phyloP scores from a whole-genome alignment of 2,888 invertebrate genomes.

The Cantharis rufa region DNA sequence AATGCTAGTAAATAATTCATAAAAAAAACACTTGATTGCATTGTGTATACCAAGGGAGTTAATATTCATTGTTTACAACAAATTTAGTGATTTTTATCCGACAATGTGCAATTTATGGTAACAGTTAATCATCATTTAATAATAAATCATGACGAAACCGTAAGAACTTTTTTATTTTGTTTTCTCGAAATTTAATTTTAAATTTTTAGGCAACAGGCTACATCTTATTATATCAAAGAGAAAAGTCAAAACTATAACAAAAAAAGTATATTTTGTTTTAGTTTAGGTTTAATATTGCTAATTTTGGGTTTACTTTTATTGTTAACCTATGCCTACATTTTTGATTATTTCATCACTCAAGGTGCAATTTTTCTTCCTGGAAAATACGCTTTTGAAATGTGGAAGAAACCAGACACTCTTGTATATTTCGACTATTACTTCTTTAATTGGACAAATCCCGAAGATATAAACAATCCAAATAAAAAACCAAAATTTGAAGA shows the following conservation, averaged over 20 bases:
- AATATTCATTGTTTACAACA: background rate
- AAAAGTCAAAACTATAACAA: background rate
- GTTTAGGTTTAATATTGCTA: background rate
- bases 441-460: conserved; percentile 54
- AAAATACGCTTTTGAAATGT: background rate
- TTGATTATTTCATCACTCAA: background rate
- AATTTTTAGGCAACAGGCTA: background rate
- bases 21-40: too few relatives aligned
- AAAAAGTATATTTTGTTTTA: background rate
- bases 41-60: background rate
- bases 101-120: background rate
- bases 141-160: background rate
- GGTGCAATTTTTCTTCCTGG: background rate
- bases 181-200: background rate
- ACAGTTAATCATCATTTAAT: background rate
- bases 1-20: too few relatives aligned
- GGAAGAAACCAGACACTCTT: background rate
- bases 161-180: background rate
- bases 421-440: conserved; percentile 41
- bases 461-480: conserved; percentile 60
- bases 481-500: conserved; percentile 62
- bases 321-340: background rate
- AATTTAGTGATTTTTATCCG: background rate
- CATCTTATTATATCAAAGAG: background rate
- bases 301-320: background rate